These are phyloP conservation scores for Pipra filicauda DNA, from an alignment of 2,113 vertebrate species.

Conservation along the genomic window DNA sequence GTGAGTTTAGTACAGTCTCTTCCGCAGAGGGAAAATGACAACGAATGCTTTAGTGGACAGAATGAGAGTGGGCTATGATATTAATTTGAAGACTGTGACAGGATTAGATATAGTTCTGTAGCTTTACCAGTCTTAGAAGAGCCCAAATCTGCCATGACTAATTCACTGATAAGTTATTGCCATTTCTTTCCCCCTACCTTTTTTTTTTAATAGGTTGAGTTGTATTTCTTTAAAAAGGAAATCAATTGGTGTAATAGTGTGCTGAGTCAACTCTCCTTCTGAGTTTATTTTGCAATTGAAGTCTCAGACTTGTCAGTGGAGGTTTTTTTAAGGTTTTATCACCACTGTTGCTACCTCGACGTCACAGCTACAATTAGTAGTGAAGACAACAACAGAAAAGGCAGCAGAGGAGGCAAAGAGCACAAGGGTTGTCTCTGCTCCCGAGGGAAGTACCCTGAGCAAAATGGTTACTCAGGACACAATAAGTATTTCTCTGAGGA, in stretches of 20 bases:
- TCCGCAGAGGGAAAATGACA: not conserved
- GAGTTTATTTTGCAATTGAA: not conserved
- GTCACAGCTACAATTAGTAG: not conserved
- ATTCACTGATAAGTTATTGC: not conserved
- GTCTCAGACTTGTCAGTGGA: not conserved
- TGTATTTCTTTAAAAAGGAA: not conserved
- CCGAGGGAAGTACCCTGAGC: not conserved
- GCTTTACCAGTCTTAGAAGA: not conserved
- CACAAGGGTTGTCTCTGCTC: not conserved
- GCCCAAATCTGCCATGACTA: slow-evolving; percentile 10
- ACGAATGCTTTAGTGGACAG: not conserved
- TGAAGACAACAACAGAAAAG: not conserved
- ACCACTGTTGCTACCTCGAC: not conserved
- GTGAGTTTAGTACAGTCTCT: not conserved
- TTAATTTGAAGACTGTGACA: not conserved
- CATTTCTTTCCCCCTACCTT: not conserved
- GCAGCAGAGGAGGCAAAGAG: not conserved
- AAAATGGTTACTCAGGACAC: not conserved
- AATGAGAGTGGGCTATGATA: not conserved
- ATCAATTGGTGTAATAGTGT: not conserved
- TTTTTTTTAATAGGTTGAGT: not conserved
- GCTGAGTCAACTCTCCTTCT: not conserved
- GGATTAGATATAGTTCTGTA: slow-evolving; percentile 5
- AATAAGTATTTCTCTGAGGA: not conserved
- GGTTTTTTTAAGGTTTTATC: not conserved